These are phyloP conservation scores for Hydraecia micacea DNA, from an alignment of 2,888 invertebrate species.

Conservation along the genomic window DNA sequence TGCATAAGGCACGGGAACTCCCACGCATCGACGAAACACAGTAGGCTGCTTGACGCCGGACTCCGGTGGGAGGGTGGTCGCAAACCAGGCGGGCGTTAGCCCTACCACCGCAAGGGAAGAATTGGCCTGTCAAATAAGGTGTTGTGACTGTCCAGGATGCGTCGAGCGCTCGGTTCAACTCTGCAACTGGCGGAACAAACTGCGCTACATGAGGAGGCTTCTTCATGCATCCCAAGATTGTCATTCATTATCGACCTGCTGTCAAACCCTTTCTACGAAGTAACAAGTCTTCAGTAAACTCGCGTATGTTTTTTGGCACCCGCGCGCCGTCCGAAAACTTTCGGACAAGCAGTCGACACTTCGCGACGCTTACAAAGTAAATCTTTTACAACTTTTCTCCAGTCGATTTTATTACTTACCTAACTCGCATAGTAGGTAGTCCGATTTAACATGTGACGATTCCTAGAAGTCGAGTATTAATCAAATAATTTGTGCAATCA, in stretches of 20 bases:
- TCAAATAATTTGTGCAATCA: neutral
- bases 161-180: no score
- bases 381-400: conserved; percentile 33
- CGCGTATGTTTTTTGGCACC: conserved; percentile 20
- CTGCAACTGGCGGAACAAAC: no score
- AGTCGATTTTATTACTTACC: conserved; percentile 13
- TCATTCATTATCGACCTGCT: neutral
- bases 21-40: no score
- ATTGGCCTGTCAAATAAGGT: no score
- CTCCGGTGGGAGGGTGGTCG: no score
- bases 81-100: no score
- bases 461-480: neutral
- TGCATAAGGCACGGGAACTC: no score
- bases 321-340: conserved; percentile 19
- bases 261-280: neutral
- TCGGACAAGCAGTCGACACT: conserved; percentile 40
- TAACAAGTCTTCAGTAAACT: conserved; percentile 12
- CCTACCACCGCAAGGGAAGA: no score
- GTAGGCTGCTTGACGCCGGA: no score
- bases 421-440: neutral
- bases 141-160: no score
- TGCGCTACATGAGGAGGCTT: no score
- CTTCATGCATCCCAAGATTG: no score
- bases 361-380: conserved; percentile 5
- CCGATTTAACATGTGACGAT: neutral